These are phyloP conservation scores for Empis livida DNA, from an alignment of 2,888 invertebrate genomes.

Conservation along the genomic window DNA sequence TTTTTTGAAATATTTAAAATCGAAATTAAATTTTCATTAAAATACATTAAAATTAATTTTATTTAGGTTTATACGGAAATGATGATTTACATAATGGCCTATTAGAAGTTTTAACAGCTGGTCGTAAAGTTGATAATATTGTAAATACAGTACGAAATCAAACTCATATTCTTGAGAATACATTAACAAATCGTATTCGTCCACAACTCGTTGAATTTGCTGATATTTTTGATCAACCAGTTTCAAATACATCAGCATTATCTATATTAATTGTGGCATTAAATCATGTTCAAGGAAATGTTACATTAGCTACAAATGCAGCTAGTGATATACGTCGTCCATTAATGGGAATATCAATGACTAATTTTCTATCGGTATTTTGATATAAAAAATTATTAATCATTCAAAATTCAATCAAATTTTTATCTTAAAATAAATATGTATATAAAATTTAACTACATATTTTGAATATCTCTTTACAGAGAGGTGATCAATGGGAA, in stretches of 20 bases:
- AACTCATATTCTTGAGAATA: slow-evolving; percentile 63
- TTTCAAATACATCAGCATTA: slow-evolving; percentile 63
- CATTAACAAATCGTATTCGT: slow-evolving; percentile 55
- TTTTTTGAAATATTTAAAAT: no score
- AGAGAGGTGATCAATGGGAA: slow-evolving; percentile 63
- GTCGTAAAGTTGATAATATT: slow-evolving; percentile 67
- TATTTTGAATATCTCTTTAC: slow-evolving; percentile 12
- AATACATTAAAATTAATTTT: no score
- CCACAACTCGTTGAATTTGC: slow-evolving; percentile 57
- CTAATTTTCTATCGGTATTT: slow-evolving; percentile 40
- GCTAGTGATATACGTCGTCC: slow-evolving; percentile 64
- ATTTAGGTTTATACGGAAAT: slow-evolving; percentile 69
- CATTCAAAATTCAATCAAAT: not conserved
- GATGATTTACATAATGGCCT: slow-evolving; percentile 88
- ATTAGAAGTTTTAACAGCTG: slow-evolving; percentile 65
- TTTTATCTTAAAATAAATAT: no score
- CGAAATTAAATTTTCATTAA: no score
- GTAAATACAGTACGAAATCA: slow-evolving; percentile 71
- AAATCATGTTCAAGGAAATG: slow-evolving; percentile 58
- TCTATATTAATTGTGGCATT: slow-evolving; percentile 57
- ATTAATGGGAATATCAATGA: slow-evolving; percentile 55
- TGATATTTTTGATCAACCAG: slow-evolving; percentile 64
- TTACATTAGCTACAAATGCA: slow-evolving; percentile 59
- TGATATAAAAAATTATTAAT: no score
- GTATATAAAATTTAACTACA: no score